phyloP scores from a whole-genome alignment of 1,140 invertebrate genomes.

The Aphis gossypii region DNA sequence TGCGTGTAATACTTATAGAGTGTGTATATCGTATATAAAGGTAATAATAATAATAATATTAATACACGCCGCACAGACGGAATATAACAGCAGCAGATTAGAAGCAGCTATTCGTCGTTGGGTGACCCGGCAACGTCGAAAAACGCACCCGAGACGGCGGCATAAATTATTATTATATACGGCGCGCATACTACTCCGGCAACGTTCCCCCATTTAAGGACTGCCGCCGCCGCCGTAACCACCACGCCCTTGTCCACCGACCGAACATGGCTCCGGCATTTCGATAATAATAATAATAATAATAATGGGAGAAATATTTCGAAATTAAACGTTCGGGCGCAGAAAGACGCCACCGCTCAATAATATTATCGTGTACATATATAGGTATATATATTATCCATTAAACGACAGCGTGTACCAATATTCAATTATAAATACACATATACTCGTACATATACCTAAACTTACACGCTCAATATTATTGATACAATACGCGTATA shows the following conservation, averaged over 20 bases:
- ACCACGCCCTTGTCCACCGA: constrained; percentile 52
- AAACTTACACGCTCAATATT: neutral
- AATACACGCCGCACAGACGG: neutral
- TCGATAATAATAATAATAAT: constrained; percentile 33
- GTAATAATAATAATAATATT: constrained; percentile 11
- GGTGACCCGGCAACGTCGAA: constrained; percentile 54
- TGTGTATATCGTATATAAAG: neutral
- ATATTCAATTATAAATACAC: neutral
- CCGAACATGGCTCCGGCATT: constrained; percentile 45
- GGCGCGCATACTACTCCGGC: neutral
- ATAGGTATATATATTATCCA: too few species aligned
- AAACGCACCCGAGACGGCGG: constrained; percentile 48
- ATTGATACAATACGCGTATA: neutral
- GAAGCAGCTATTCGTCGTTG: neutral
- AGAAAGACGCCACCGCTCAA: neutral
- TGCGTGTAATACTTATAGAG: neutral
- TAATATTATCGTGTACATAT: neutral
- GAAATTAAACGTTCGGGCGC: constrained; percentile 32
- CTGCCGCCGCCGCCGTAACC: neutral
- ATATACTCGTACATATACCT: neutral
- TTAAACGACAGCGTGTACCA: neutral
- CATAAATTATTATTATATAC: neutral
- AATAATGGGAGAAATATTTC: constrained; percentile 33
- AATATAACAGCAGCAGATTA: neutral
- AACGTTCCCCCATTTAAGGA: constrained; percentile 58